Percentiles rank a stretch among this genome's conserved stretches.
phyloP scores from a whole-genome alignment of 2,888 invertebrate species.

The Trachelus tabidus region DNA sequence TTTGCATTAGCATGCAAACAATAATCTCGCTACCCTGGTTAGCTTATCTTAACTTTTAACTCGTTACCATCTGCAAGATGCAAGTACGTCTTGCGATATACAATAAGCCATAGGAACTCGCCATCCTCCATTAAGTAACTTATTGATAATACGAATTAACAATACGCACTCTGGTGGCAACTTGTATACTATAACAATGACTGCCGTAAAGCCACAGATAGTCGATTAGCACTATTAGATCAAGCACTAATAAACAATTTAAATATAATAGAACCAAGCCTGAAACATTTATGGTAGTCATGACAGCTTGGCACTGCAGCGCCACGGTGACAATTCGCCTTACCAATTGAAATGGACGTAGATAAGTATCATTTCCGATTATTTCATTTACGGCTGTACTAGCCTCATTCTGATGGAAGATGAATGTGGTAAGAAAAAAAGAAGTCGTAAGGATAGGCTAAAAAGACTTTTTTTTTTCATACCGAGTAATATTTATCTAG shows the following conservation, averaged over 20 bases:
- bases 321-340: neutral
- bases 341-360: neutral
- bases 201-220: neutral
- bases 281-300: neutral
- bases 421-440: too few species aligned
- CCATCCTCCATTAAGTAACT: neutral
- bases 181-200: neutral
- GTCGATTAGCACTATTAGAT: too few species aligned
- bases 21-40: slow-evolving; percentile 34
- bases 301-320: neutral
- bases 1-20: slow-evolving; percentile 34
- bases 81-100: neutral
- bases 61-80: slow-evolving; percentile 24
- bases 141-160: neutral
- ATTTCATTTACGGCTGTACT: neutral
- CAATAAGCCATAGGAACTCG: neutral
- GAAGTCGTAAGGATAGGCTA: too few species aligned
- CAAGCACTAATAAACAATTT: neutral
- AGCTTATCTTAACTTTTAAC: slow-evolving; percentile 24
- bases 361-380: neutral
- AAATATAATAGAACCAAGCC: neutral
- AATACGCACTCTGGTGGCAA: neutral
- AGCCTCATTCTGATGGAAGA: too few species aligned
- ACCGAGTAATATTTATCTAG: neutral
- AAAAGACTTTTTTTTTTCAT: neutral